A percentile compares a stretch with the other conserved stretches of the same genome.
Conservation (phyloP, 2,888 invertebrate species). For the Gasteruption jaculator region DNA sequence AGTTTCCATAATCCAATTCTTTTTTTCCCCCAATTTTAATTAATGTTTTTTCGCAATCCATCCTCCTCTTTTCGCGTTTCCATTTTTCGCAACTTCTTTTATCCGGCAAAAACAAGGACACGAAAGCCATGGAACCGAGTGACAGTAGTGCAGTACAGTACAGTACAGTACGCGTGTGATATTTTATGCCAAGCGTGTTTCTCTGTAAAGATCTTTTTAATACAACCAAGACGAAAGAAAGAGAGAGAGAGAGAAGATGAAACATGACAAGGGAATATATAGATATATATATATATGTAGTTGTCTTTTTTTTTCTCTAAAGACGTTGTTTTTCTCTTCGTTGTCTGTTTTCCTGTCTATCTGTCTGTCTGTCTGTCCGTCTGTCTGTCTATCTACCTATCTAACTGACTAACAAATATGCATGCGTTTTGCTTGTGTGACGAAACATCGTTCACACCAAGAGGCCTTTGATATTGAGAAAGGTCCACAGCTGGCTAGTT, state of each 20-base stretch:
- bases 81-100: no score
- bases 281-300: no score
- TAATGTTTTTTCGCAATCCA: no score
- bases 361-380: no score
- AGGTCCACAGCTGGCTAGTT: conserved; percentile 51
- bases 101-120: no score
- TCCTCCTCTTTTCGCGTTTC: no score
- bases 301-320: not conserved
- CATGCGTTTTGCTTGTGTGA: conserved; percentile 37
- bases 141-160: not conserved
- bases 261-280: conserved; percentile 9
- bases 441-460: conserved; percentile 36
- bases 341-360: no score
- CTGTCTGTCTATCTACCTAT: conserved; percentile 34
- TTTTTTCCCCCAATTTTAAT: no score
- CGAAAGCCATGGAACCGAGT: conserved; percentile 34
- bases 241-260: conserved; percentile 3
- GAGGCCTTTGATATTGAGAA: conserved; percentile 51
- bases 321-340: not conserved
- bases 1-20: no score
- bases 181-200: conserved; percentile 28
- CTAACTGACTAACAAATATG: conserved; percentile 31
- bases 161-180: conserved; percentile 18
- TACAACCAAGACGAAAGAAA: no score
- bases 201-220: conserved; percentile 32